Conservation (phyloP, 37 sponge, comb jelly and placozoan genomes). For the Beroe ovata region DNA sequence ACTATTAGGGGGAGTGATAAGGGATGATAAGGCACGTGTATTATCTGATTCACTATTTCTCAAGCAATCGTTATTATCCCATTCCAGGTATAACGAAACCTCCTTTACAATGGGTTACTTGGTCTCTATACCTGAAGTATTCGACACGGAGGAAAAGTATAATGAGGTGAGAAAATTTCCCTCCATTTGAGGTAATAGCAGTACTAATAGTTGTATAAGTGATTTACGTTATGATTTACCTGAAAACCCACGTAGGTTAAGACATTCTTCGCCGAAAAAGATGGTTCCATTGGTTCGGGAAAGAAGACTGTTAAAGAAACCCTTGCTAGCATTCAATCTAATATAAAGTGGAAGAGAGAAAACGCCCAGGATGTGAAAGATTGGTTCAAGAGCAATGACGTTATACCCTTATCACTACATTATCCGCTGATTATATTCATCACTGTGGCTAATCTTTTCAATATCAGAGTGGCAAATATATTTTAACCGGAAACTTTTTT, state of each 20-base stretch:
- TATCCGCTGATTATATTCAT: too few relatives aligned
- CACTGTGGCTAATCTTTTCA: too few relatives aligned
- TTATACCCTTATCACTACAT: too few relatives aligned
- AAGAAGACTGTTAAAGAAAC: slow-evolving; percentile 32
- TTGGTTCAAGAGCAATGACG: too few relatives aligned
- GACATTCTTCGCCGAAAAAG: not conserved
- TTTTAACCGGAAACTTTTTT: too few relatives aligned
- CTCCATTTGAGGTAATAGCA: not conserved
- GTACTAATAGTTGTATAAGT: not conserved
- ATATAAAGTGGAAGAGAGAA: slow-evolving; percentile 16
- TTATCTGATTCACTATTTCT: too few relatives aligned
- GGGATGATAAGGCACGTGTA: too few relatives aligned
- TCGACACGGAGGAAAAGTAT: slow-evolving; percentile 13
- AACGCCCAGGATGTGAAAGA: not conserved
- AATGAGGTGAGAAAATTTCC: slow-evolving; percentile 15
- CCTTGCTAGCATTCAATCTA: slow-evolving; percentile 8
- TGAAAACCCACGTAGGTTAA: not conserved
- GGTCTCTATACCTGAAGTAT: slow-evolving; percentile 4
- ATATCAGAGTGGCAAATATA: too few relatives aligned
- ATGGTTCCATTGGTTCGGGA: not conserved
- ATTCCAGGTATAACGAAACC: slow-evolving; percentile 32
- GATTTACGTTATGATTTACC: not conserved
- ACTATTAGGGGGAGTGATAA: too few relatives aligned
- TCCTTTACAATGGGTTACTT: slow-evolving; percentile 42
- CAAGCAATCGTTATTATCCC: not conserved